These are phyloP conservation scores for Gibbula magus DNA, from an alignment of 2,888 invertebrate genomes.

Conservation along the genomic window DNA sequence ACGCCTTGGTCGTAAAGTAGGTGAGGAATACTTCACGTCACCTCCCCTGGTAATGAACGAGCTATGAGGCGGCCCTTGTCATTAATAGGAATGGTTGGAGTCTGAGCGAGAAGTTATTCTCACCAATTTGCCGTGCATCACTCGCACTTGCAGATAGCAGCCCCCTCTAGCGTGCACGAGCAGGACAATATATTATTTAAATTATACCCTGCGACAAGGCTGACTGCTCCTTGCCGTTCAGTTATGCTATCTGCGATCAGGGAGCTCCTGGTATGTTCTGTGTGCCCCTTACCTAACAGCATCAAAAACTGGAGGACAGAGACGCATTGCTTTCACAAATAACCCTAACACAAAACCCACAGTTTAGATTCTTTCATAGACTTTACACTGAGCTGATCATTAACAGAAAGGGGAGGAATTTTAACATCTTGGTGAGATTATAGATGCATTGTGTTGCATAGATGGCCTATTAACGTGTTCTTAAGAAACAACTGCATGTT, in stretches of 20 bases:
- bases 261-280: not conserved
- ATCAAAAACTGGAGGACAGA: no score
- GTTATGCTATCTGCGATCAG: not conserved
- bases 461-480: no score
- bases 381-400: no score
- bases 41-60: not conserved
- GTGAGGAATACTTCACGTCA: not conserved
- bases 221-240: not conserved
- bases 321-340: no score
- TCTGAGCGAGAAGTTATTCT: conserved; percentile 15
- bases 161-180: not conserved
- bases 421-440: no score
- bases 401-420: no score
- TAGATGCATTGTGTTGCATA: no score
- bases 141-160: not conserved
- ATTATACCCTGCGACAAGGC: not conserved
- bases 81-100: conserved; percentile 20
- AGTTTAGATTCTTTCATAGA: no score
- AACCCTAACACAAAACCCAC: no score
- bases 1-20: not conserved
- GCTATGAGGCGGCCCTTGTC: not conserved
- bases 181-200: not conserved
- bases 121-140: conserved; percentile 18
- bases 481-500: no score
- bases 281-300: no score